phyloP scores from a whole-genome alignment of 2,797 vertebrate genomes.

The Carduelis carduelis region DNA sequence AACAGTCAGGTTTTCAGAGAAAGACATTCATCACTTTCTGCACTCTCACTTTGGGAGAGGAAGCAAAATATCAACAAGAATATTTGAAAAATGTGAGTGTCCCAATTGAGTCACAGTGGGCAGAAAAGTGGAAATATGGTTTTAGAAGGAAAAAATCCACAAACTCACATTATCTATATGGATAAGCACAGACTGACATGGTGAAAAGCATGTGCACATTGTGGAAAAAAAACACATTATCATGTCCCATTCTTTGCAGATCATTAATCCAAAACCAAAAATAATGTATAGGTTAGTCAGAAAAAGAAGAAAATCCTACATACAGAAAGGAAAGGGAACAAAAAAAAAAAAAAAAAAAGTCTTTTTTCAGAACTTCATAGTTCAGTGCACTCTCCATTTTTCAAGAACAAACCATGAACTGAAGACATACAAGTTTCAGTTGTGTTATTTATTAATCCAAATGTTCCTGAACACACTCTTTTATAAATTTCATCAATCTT shows the following conservation, averaged over 20 bases:
- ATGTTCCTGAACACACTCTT: background rate
- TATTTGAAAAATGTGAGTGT: background rate
- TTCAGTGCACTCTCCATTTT: background rate
- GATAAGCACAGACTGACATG: background rate
- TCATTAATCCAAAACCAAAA: slow-evolving; percentile 19
- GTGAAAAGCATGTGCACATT: background rate
- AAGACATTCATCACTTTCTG: background rate
- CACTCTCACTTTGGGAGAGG: background rate
- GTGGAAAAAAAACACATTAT: background rate
- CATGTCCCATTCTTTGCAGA: background rate
- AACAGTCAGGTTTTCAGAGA: background rate
- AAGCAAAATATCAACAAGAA: background rate
- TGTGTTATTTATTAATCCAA: slow-evolving; percentile 12
- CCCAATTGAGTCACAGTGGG: background rate
- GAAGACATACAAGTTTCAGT: background rate
- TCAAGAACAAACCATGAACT: background rate
- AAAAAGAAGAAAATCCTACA: background rate
- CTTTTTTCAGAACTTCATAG: background rate
- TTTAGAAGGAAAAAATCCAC: background rate
- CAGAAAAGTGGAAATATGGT: background rate
- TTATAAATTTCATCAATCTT: slow-evolving; percentile 16
- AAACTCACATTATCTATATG: background rate
- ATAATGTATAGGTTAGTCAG: background rate
- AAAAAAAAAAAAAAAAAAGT: background rate
- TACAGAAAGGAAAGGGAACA: background rate